Conservation (phyloP, 2,797 vertebrate genomes). For the Microhierax caerulescens region DNA sequence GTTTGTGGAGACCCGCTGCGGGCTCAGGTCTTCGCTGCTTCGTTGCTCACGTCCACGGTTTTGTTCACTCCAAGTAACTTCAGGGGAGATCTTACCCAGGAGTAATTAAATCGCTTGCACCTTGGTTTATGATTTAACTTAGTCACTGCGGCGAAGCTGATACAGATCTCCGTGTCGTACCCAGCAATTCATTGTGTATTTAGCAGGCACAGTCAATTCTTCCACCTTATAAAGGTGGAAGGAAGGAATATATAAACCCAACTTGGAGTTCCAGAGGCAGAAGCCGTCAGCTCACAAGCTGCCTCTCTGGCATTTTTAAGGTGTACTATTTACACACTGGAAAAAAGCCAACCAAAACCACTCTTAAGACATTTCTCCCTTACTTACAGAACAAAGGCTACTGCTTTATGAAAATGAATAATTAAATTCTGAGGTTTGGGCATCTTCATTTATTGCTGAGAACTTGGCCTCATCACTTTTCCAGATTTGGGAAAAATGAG, state of each 20-base stretch:
- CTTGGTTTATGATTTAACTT: neutral
- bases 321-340: neutral
- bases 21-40: neutral
- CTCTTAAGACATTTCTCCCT: neutral
- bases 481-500: neutral
- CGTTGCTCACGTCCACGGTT: fast-evolving
- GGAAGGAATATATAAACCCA: neutral
- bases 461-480: neutral
- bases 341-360: constrained; percentile 1
- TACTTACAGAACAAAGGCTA: neutral
- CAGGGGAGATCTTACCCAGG: neutral
- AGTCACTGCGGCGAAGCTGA: neutral
- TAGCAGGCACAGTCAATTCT: neutral
- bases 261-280: neutral
- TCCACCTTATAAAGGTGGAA: neutral
- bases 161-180: neutral
- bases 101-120: neutral
- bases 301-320: neutral
- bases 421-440: constrained; percentile 30
- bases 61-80: neutral
- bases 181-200: neutral
- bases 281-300: neutral
- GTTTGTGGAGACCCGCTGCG: neutral
- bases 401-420: constrained; percentile 5
- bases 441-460: neutral